Evolutionary conservation across 2,797 vertebrate species (phyloP).

Genomic region (Loris lydekkerianus): DNA sequence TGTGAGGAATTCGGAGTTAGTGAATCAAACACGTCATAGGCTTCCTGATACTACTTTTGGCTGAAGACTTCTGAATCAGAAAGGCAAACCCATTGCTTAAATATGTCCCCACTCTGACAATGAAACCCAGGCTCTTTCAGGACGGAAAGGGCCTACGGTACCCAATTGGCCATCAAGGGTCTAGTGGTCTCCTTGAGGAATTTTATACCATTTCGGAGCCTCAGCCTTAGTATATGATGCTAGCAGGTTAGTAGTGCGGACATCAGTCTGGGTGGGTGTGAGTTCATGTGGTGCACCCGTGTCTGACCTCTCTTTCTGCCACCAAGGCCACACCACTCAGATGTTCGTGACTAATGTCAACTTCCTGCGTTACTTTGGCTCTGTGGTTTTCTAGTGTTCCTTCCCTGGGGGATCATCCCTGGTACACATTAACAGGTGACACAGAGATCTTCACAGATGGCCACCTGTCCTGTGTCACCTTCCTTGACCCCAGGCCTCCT

Average conservation of each 20-base stretch:
- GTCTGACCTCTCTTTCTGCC: neutral
- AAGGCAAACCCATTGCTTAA: neutral
- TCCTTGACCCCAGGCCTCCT: neutral
- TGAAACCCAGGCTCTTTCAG: neutral
- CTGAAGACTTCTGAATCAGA: neutral
- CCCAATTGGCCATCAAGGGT: neutral
- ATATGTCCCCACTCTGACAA: neutral
- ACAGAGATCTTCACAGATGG: neutral
- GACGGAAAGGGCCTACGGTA: neutral
- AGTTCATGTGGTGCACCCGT: neutral
- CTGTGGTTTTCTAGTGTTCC: neutral
- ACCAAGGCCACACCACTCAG: neutral
- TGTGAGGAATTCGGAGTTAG: neutral
- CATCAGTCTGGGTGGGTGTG: neutral
- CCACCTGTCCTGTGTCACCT: rapidly evolving
- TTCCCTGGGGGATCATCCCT: neutral
- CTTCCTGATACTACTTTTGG: neutral
- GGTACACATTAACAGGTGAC: neutral
- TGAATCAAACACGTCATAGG: neutral
- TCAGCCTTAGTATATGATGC: neutral
- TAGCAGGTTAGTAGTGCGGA: neutral
- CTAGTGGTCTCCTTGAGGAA: neutral
- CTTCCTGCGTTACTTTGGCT: neutral
- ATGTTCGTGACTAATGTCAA: neutral
- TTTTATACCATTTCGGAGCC: neutral